These are phyloP conservation scores for Rallus limicola DNA, from an alignment of 2,113 vertebrate species.

Conservation along the genomic window DNA sequence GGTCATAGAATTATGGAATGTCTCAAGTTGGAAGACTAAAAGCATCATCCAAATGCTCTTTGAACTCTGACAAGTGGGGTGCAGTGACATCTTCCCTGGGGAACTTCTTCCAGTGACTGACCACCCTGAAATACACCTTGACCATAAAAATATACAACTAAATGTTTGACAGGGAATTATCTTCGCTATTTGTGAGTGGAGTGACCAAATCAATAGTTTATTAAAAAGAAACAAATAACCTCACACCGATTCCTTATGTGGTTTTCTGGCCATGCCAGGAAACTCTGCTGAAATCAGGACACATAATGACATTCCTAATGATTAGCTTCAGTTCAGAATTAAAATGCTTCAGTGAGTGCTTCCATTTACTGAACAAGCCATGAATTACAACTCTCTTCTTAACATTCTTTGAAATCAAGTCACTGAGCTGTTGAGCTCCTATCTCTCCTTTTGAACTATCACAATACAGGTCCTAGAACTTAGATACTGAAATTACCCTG, in stretches of 20 bases:
- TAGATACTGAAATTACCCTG: not conserved
- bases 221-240: not conserved
- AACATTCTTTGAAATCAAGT: not conserved
- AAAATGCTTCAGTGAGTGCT: not conserved
- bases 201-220: not conserved
- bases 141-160: not conserved
- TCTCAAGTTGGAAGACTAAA: not conserved
- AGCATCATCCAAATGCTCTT: rapidly evolving
- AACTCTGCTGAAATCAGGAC: not conserved
- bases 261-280: not conserved
- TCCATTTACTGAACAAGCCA: not conserved
- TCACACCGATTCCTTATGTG: not conserved
- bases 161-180: not conserved
- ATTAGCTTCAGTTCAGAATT: not conserved
- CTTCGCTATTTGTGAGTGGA: not conserved
- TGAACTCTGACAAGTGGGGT: not conserved
- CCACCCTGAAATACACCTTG: not conserved
- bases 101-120: not conserved
- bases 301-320: not conserved
- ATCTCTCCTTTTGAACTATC: not conserved
- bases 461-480: not conserved
- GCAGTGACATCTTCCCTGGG: not conserved
- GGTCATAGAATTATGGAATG: not conserved
- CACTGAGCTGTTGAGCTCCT: not conserved
- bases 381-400: not conserved